Conservation (phyloP, 2,797 vertebrate species). For the Ataeniobius toweri region DNA sequence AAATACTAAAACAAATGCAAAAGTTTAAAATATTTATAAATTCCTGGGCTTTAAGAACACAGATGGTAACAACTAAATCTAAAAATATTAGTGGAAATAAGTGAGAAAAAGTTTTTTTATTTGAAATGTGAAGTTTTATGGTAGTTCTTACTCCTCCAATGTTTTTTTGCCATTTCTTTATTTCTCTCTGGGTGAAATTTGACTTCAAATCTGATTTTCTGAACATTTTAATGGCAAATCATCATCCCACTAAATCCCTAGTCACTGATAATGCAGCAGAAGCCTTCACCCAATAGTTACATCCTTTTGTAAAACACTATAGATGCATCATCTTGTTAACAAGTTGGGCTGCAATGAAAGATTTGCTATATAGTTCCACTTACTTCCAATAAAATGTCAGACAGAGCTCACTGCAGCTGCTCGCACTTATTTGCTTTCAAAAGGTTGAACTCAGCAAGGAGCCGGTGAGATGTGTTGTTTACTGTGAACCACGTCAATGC, state of each 20-base stretch:
- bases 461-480: conserved; percentile 48
- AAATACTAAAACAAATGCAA: too few species aligned
- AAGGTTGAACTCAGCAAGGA: conserved; percentile 55
- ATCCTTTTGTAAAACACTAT: not conserved
- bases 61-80: too few species aligned
- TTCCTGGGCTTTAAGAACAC: not conserved
- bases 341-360: not conserved
- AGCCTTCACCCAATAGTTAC: not conserved
- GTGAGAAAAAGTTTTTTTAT: too few species aligned
- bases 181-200: not conserved
- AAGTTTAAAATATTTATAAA: not conserved
- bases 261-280: not conserved
- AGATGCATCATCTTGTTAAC: not conserved
- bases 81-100: not conserved
- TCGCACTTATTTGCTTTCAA: conserved; percentile 53
- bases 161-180: not conserved
- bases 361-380: not conserved
- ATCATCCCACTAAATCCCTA: not conserved
- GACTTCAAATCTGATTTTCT: not conserved
- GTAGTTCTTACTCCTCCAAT: not conserved
- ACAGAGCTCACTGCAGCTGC: conserved; percentile 34
- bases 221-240: not conserved
- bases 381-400: conserved; percentile 48
- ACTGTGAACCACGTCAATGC: conserved; percentile 28
- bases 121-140: too few species aligned